Base-by-base conservation (phyloP, 2,888 invertebrate species). In the Drosophila birchii region DNA sequence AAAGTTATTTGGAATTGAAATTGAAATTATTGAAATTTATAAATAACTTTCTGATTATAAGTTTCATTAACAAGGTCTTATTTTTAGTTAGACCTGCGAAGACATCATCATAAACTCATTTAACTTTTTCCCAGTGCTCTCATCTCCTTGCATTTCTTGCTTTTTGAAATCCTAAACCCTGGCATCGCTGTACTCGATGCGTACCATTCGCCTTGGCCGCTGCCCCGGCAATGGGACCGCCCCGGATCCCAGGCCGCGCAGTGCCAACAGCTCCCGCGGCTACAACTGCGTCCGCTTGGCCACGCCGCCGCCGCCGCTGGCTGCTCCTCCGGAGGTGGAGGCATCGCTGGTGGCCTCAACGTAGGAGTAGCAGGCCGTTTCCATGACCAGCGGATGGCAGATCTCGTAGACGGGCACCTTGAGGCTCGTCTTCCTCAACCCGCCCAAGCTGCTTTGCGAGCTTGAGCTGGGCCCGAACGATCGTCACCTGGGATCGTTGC, bases 401-500 rank as follows among this genome's bases (percentile, higher is more conserved):
- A 92, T 92, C 76, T 92, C 92, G 77, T 93, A 92, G 66, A 92
- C 87, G 62, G 92, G 92, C 74, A 92, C 91, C 86, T 91, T 92
- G 9, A 92, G 81, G 73, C 91, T 92, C 55, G 90, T 86, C 78
- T 91, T 92, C 39, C 91, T 89, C 78, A 91, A 89, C 90, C 86
- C 84, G 26, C 92, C 92, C 85, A 92, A 90, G 83, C 91, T 91
- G 80, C 86, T 90, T 62, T 91, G 88, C 36, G 91, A 92, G 79
- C 91, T 90, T 47, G 90, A 92, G 78, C 90, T 91, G 91, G 91
- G 91, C 80, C 91, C 92, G 75, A 91, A 91, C 72, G 91, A 93
- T 79, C 93, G 94, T 94, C 94, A 94, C 93, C 94, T 94, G 78
- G 93, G 93, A 74, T 94, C 94, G 34, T 93, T 93, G 63, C 77